Base-by-base conservation (phyloP, 2,888 invertebrate genomes). In the Lasius fuliginosus region DNA sequence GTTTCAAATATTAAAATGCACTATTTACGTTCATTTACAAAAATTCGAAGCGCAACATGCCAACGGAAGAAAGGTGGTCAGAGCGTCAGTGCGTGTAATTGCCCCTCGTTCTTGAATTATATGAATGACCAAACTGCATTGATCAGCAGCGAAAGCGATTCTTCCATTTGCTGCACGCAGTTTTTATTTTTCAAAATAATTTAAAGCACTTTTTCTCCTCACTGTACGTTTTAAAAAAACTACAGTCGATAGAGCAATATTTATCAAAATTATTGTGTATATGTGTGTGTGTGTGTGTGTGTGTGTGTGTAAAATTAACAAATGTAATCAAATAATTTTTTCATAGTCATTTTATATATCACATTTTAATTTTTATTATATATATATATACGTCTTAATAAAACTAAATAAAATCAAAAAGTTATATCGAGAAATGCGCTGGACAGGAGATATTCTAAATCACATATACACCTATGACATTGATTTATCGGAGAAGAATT, bases 61-160 rank as follows among this genome's bases (percentile, higher is more conserved):
- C 9, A 64, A 6, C 64, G 73, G 56, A 79, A 67, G 40, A 12
- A 40, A 49, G 23, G 75, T 27, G 15, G 11, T 3, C 15, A 12
- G 11, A 5, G 30, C 42, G n/a, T 77, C n/a, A 67, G 56, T 42
- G 69, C 49, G 68, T 58, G 23, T 77, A 68, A 77, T 56, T 58
- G 40, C 15, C 11, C n/a, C 18, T 9, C 30, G 30, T 40, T 68
- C 30, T 58, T 30, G 77, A 68, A 77, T 49, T 23, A 42, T 30
- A 68, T 30, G 42, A 77, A 33, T 58, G 56, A 42, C 40, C n/a
- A n/a, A 30, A 42, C 23, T 76, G 36, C 36, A 15, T n/a, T 40
- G 49, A 69, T 65, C 65, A 53, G 42, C 69, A 40, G 71, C 71
- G 77, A 69, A 77, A 77, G 71, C 56, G 56, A 69, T 42, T 77